Evolutionary conservation across 1,140 invertebrate species (phyloP).

Genomic region (Frieseomelitta varia): DNA sequence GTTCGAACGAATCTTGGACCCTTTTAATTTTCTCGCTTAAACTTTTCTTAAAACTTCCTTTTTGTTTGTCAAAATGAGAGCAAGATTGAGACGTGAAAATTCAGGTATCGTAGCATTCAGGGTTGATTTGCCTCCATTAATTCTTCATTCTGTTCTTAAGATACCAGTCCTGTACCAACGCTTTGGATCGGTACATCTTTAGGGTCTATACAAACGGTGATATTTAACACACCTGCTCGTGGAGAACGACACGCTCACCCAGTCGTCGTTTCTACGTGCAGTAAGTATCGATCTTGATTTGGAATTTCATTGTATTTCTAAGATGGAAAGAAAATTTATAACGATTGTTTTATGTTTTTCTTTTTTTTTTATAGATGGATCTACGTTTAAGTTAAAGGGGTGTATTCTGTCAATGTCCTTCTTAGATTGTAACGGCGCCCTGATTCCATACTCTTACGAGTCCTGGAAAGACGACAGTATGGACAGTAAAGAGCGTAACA

Average conservation of each 20-base stretch:
- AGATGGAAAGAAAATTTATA: too few species aligned
- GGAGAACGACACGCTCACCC: slow-evolving; percentile 93
- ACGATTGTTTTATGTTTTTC: too few species aligned
- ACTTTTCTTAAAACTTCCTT: too few species aligned
- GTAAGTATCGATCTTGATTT: slow-evolving; percentile 83
- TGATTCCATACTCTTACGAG: slow-evolving; percentile 92
- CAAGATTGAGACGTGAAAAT: too few species aligned
- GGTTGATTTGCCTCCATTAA: not conserved
- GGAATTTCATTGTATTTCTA: not conserved
- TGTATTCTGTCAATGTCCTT: slow-evolving; percentile 96
- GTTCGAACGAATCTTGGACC: too few species aligned
- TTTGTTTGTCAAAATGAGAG: too few species aligned
- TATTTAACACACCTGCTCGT: slow-evolving; percentile 91
- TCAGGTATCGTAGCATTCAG: too few species aligned
- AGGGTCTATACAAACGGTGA: slow-evolving; percentile 96
- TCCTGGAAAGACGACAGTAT: slow-evolving; percentile 92
- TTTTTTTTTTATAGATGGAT: slow-evolving; percentile 85
- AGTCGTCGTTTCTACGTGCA: slow-evolving; percentile 94
- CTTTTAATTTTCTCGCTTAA: too few species aligned
- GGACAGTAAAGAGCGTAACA: slow-evolving; percentile 85
- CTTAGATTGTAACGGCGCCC: slow-evolving; percentile 95
- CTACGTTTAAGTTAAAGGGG: slow-evolving; percentile 97
- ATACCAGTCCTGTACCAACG: slow-evolving; percentile 90
- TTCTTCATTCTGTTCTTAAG: slow-evolving; percentile 80
- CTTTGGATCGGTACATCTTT: slow-evolving; percentile 98